Conservation (phyloP, 1,140 invertebrate genomes). For the Drosophila nannoptera region DNA sequence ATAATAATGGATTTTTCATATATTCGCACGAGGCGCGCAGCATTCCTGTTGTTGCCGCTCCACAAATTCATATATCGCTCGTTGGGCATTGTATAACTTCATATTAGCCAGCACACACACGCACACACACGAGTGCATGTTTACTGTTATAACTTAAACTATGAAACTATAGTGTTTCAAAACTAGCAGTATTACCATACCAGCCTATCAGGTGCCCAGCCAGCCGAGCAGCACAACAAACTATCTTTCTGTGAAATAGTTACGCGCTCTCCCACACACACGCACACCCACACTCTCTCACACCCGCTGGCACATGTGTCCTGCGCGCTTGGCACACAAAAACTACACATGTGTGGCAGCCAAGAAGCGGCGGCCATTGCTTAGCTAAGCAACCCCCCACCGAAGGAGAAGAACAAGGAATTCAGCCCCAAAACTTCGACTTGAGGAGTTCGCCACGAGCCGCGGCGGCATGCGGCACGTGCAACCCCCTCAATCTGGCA, state of each 20-base stretch:
- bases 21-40: conserved; percentile 76
- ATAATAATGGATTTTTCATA: conserved; percentile 78
- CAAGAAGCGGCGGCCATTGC: conserved; percentile 47
- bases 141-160: conserved; percentile 75
- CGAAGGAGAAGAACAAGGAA: background rate
- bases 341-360: conserved; percentile 73
- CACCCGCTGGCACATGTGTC: conserved; percentile 53
- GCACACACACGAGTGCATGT: background rate
- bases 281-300: background rate
- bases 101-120: background rate
- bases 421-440: background rate
- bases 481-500: too few species aligned
- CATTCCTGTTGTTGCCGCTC: conserved; percentile 45
- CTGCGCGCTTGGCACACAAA: conserved; percentile 70
- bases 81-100: background rate
- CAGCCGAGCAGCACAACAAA: conserved; percentile 49
- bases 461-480: too few species aligned
- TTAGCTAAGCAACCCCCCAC: conserved; percentile 13
- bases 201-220: conserved; percentile 70
- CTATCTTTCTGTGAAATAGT: conserved; percentile 69
- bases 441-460: background rate
- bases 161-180: conserved; percentile 78
- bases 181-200: conserved; percentile 79
- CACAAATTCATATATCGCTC: background rate
- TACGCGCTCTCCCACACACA: conserved; percentile 24